Evolutionary conservation across 1,140 invertebrate species (phyloP).

Genomic region (Augochlora pura): DNA sequence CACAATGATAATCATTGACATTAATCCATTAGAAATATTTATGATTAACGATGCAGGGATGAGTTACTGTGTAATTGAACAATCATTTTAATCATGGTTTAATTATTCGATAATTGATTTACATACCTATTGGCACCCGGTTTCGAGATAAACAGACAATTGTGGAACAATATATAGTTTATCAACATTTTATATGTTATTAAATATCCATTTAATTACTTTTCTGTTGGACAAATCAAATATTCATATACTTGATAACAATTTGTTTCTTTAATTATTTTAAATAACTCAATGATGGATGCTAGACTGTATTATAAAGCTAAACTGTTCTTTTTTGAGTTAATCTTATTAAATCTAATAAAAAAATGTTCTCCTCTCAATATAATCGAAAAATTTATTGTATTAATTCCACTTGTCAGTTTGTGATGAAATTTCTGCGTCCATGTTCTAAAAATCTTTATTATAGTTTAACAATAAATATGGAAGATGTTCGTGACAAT

Average conservation of each 20-base stretch:
- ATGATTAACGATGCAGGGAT: constrained; percentile 9
- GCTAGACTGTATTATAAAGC: neutral
- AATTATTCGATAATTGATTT: neutral
- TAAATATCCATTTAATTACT: neutral
- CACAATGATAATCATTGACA: constrained; percentile 36
- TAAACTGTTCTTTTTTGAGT: neutral
- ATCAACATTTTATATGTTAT: neutral
- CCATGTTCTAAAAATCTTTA: constrained; percentile 2
- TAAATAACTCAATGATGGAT: neutral
- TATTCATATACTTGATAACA: neutral
- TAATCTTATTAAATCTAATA: neutral
- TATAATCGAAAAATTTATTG: neutral
- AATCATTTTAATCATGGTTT: neutral
- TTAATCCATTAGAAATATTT: constrained; percentile 24
- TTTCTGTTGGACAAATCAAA: neutral
- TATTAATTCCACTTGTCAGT: neutral
- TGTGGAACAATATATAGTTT: neutral
- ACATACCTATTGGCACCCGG: neutral
- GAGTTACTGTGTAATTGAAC: neutral
- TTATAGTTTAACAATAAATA: neutral
- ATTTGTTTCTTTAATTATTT: neutral
- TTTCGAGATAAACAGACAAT: neutral
- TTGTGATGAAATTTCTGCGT: neutral
- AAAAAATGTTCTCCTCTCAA: neutral
- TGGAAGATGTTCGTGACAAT: no score